phyloP scores from a whole-genome alignment of 2,888 invertebrate species.

The Parochlus steinenii region DNA sequence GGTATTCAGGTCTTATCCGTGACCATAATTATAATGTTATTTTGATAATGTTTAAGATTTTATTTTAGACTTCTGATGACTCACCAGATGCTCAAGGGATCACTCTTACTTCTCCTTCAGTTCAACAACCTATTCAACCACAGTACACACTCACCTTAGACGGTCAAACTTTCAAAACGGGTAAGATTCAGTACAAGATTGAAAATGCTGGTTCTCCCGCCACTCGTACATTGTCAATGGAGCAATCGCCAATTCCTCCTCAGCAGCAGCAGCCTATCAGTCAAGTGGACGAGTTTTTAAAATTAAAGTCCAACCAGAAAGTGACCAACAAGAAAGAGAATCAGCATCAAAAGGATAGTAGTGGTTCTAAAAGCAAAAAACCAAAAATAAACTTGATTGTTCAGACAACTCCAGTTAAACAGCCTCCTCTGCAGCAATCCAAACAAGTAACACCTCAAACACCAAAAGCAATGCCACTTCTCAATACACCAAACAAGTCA shows the following conservation, averaged over 20 bases:
- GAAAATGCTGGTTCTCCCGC: constrained; percentile 15
- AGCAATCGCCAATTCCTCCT: constrained; percentile 11
- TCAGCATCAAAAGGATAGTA: constrained; percentile 15
- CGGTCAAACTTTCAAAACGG: constrained; percentile 20
- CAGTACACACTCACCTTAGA: constrained; percentile 30
- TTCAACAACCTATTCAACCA: constrained; percentile 18
- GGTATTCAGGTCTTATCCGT: constrained; percentile 25
- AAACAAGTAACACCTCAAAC: constrained; percentile 13
- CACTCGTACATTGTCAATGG: constrained; percentile 15
- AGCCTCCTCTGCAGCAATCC: constrained; percentile 12
- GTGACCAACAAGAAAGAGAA: constrained; percentile 9
- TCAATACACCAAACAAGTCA: background rate
- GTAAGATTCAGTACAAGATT: constrained; percentile 23
- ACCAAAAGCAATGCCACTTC: background rate
- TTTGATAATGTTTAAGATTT: background rate
- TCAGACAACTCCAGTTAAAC: constrained; percentile 21
- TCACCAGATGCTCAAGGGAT: constrained; percentile 17
- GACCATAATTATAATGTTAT: background rate
- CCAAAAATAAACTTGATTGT: constrained; percentile 28
- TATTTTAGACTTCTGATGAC: constrained; percentile 19
- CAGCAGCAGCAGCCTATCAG: constrained; percentile 14
- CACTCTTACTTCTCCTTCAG: constrained; percentile 14
- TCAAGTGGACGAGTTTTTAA: constrained; percentile 13
- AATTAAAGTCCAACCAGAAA: constrained; percentile 18
- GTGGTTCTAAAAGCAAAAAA: constrained; percentile 19